A percentile compares a stretch with the other conserved stretches of the same genome.
Conservation (phyloP, 1,140 invertebrate genomes). For the Macrobrachium rosenbergii region DNA sequence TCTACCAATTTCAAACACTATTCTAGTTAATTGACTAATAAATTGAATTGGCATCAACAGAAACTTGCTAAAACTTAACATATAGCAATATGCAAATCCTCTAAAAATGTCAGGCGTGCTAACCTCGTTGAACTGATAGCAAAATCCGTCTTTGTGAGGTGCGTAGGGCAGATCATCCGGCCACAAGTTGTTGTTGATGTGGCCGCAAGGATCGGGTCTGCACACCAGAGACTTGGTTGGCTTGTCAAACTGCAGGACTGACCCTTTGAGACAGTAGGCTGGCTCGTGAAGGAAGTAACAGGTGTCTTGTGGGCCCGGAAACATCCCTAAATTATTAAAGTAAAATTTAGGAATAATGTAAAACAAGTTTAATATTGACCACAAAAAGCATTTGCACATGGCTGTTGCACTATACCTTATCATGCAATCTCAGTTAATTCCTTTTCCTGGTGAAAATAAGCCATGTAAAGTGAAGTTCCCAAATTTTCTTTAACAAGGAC, state of each 20-base stretch:
- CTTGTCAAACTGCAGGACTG: slow-evolving; percentile 61
- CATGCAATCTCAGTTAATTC: too few relatives aligned
- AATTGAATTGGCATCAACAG: too few relatives aligned
- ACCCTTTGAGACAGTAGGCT: slow-evolving; percentile 57
- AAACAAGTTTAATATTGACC: background rate
- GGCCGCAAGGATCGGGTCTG: slow-evolving; percentile 50
- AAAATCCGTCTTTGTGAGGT: slow-evolving; percentile 51
- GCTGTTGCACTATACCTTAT: too few relatives aligned
- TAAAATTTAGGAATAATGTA: background rate
- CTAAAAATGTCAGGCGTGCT: background rate
- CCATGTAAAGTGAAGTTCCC: too few relatives aligned
- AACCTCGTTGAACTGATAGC: slow-evolving; percentile 65
- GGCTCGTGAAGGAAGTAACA: slow-evolving; percentile 63
- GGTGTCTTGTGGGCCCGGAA: slow-evolving; percentile 49
- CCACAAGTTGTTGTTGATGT: slow-evolving; percentile 53
- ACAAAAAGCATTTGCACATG: too few relatives aligned
- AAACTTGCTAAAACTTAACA: too few relatives aligned
- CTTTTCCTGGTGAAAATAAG: too few relatives aligned
- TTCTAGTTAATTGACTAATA: too few relatives aligned
- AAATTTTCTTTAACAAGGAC: too few relatives aligned
- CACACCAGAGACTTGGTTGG: slow-evolving; percentile 57
- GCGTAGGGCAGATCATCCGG: slow-evolving; percentile 61
- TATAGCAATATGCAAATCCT: background rate
- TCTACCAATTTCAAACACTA: background rate
- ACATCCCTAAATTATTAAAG: slow-evolving; percentile 42